Conservation (phyloP, 2,113 vertebrate species). For the Pitta sordida region DNA sequence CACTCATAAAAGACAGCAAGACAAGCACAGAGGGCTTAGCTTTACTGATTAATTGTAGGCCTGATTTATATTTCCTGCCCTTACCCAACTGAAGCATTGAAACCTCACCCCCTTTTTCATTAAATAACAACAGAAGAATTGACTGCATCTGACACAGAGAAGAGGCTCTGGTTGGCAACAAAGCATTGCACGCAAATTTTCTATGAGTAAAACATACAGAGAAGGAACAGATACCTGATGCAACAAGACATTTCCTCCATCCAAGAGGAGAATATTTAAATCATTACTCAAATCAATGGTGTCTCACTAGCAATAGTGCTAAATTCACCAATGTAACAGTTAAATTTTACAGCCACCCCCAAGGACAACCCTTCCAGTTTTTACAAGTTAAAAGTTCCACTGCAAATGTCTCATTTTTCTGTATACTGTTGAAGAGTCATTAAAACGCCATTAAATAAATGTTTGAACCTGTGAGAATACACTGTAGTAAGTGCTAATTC, state of each 20-base stretch:
- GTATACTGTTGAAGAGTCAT: not conserved
- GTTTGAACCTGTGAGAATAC: not conserved
- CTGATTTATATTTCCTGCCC: not conserved
- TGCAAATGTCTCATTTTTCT: not conserved
- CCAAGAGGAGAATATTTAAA: not conserved
- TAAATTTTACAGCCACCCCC: not conserved
- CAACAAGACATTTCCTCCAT: not conserved
- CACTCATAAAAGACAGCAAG: not conserved
- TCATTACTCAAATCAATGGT: not conserved
- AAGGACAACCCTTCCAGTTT: not conserved
- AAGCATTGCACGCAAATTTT: not conserved
- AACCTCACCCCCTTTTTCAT: not conserved
- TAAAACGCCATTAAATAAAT: not conserved
- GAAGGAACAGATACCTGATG: not conserved
- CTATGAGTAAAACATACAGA: not conserved
- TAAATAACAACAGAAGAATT: not conserved
- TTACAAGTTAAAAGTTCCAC: not conserved
- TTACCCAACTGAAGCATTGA: not conserved
- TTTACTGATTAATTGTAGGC: not conserved
- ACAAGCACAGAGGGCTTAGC: not conserved
- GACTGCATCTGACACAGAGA: not conserved
- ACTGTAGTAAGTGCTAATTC: not conserved
- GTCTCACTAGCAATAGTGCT: not conserved
- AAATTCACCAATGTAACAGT: not conserved
- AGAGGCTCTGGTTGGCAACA: not conserved